Base-by-base conservation (phyloP, 2,113 vertebrate genomes). In the Oreochromis aureus region DNA sequence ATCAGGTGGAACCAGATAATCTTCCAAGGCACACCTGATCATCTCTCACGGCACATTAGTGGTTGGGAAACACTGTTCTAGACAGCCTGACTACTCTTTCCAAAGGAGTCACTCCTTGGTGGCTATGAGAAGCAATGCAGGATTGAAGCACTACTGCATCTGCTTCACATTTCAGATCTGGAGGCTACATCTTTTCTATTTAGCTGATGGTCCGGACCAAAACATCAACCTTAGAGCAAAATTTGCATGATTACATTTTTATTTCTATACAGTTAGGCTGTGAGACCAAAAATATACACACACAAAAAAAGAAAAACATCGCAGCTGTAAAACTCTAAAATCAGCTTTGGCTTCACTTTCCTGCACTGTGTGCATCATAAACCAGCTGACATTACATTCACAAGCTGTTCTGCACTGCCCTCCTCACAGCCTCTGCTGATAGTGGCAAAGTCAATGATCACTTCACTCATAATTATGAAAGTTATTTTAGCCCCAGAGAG, bases 401-500 rank as follows among this genome's bases (percentile, higher is more conserved):
- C 82, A 89, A 54, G 82, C 39, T 48, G 51, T 13, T 66, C 24
- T 61, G 53, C 83, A 7, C 85, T 8, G 48, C 61, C 41, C 48
- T 81, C 41, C 58, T 30, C 24, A 19, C 19, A 80, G 59, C 71
- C 79, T 73, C 30, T 55, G 76, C 82, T 80, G 46, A 78, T 34
- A n/a, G 73, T 78, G 73, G 18, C 73, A 78, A 78, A 78, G 73
- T 78, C 73, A 78, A 78, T 78, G 73, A 78, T 84, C 81, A 89
- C 69, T 91, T 88, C 81, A 86, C 86, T 92, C 84, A 69, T 83
- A 80, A 94, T 92, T 89, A 78, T 53, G 46, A 53, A 53, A 78
- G 92, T 88, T 91, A 90, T 88, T 93, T 82, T 92, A 88, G 92
- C 89, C 79, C 63, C 32, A 13, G 78, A 81, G 53, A 81, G 80